Conservation (phyloP, 2,888 invertebrate genomes). For the Balanococcus diminutus region DNA sequence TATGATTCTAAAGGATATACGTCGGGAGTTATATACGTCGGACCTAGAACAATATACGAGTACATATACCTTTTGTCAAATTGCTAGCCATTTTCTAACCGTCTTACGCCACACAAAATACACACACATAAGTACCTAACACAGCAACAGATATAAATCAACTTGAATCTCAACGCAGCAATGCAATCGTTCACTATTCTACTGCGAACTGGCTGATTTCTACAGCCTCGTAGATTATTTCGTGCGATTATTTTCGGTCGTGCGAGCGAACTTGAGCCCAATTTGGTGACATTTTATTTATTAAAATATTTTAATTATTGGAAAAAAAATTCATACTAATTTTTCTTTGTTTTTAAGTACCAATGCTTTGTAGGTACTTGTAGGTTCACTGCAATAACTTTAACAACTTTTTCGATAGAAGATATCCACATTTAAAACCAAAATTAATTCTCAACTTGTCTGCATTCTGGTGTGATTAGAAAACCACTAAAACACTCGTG, state of each 20-base stretch:
- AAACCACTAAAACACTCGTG: not conserved
- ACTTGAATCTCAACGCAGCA: not conserved
- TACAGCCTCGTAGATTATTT: not conserved
- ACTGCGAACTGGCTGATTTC: not conserved
- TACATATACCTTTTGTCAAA: not conserved
- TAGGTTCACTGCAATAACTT: not conserved
- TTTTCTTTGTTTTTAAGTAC: too few species aligned
- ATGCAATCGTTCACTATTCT: not conserved
- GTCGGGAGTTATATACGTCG: not conserved
- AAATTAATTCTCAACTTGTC: not conserved
- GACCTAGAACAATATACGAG: not conserved
- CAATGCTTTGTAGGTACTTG: too few species aligned
- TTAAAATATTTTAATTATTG: too few species aligned
- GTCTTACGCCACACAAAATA: not conserved
- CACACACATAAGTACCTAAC: not conserved
- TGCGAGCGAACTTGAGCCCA: not conserved
- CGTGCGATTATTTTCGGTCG: not conserved
- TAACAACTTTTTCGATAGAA: not conserved
- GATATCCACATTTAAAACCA: not conserved
- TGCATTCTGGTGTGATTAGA: not conserved
- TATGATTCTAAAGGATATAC: slow-evolving; percentile 12
- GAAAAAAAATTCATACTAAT: too few species aligned
- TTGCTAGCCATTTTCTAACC: slow-evolving; percentile 14
- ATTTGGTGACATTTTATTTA: too few species aligned
- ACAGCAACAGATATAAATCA: slow-evolving; percentile 8